Evolutionary conservation across 1,140 invertebrate genomes (phyloP), one percentile per base, ranked within the genome.

Genomic region (Bombus pyrosoma): DNA sequence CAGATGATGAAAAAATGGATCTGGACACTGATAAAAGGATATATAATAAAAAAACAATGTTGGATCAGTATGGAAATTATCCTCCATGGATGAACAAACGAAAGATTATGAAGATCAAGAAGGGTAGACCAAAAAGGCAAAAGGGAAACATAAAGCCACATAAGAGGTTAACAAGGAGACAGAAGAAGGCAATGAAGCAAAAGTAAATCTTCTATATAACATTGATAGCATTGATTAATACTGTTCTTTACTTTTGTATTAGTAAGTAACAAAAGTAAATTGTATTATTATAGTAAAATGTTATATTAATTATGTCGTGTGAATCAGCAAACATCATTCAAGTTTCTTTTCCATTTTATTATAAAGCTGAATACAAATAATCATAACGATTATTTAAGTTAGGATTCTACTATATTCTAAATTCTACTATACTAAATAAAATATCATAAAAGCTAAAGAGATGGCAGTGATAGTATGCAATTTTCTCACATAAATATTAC

Each of bases 21-120:
- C 86, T 93, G 6, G 95, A 96, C 41, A 95, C 95, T 90, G 94
- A 95, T 64, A 94, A 95, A 43, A 94, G 95, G 77, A 87, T 95
- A 18, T 97, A 95, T 81, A 96, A 96, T 86, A 95, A 95, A 59
- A 97, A 95, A 88, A 97, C 96, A 3, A 94, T 97, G 86, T 92
- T 93, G 32, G 96, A 97, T 94, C 96, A 97, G 86, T 94, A 95
- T 91, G 97, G 97, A 37, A 96, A 96, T 82, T 97, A 96, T 92
- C 96, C 97, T 22, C 89, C 95, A 22, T 97, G 96, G 96, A 95
- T 96, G 94, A 96, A 95, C 76, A 95, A 93, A 73, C 93, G 96
- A 87, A 96, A 96, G 91, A 96, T 96, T 43, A 86, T 91, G 4
- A 96, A 96, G 87, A 94, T 95, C 75, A 96, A 96, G 80, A 96